Conservation (phyloP, 2,888 invertebrate species). For the Nemurella pictetii region DNA sequence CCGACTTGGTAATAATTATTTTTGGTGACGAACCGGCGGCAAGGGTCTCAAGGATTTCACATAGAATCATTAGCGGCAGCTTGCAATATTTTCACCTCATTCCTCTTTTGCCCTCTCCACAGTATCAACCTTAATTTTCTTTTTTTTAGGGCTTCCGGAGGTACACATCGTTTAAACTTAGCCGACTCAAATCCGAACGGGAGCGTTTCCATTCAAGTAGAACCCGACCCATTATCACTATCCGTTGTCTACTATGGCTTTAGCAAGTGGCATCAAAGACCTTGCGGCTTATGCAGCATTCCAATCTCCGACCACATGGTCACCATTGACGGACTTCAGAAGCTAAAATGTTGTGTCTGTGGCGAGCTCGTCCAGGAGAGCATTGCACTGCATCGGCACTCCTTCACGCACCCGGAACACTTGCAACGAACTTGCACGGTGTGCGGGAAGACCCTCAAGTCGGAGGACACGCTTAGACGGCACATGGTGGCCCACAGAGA, state of each 20-base stretch:
- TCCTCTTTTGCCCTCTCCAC: neutral
- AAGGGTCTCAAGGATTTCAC: too few species aligned
- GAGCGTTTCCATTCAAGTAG: neutral
- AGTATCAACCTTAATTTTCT: neutral
- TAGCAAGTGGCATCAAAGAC: neutral
- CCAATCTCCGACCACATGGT: neutral
- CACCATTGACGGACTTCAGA: neutral
- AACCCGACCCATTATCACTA: neutral
- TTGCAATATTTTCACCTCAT: neutral
- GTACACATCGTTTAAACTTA: neutral
- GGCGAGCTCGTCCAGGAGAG: neutral
- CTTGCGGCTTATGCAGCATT: neutral
- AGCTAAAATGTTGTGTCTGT: neutral
- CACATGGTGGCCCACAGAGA: conserved; percentile 41
- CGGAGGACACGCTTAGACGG: conserved; percentile 6
- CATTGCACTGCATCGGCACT: neutral
- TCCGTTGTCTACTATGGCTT: neutral
- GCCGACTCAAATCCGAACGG: neutral
- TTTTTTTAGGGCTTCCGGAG: neutral
- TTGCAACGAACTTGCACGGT: conserved; percentile 15
- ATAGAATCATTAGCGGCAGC: too few species aligned
- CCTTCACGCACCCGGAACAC: neutral
- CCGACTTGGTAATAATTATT: too few species aligned
- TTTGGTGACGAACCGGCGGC: too few species aligned
- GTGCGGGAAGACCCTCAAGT: conserved; percentile 32